Evolutionary conservation across 92 coral and sea anemone species (phyloP), one percentile per base, ranked within the genome.

Genomic region (Actinernus sp.): DNA sequence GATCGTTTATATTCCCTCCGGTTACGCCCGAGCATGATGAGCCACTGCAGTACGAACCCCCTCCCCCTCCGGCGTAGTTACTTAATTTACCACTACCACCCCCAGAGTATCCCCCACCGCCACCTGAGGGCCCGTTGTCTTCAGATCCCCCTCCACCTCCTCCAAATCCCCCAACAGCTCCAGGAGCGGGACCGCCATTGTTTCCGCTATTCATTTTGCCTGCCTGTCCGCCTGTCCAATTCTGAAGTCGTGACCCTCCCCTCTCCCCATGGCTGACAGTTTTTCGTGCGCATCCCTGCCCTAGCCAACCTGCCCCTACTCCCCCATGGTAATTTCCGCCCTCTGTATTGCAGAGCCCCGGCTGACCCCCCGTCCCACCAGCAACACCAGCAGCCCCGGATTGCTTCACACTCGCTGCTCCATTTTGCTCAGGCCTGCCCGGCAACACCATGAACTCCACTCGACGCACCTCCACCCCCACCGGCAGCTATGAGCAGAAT

Each of bases 91-190:
- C 91, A 24, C 89, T 87, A 9, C 93, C 93, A 32, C 93, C 93
- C 1, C 93, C 93, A 21, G 89, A 87, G 48, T 87, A 87, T 31
- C 93, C 93, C 0, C 89, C 89, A 1, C 84, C 89, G 8, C 88
- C 83, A 9, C 89, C 93, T 0, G 93, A 88, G 32, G 89, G 86
- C 23, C 93, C 93, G 14, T 82, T 87, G 26, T 70, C 93, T 24
- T 69, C 81, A 4, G 88, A 13, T 0, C 89, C 93, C 13, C 93
- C 81, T 18, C 89, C 93, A 7, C 93, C 83, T 16, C 93, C 89
- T 3, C 93, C 93, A 43, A 82, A 87, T 10, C 93, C 89, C 31
- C 93, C 93, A 0, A 87, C 93, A n/a, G 93, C 93, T 3, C 89
- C 93, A 4, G 89, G 93, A 24, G 83, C 48, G 9, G 94, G 90